These are phyloP conservation scores for Opisthocomus hoazin DNA, from an alignment of 2,113 vertebrate genomes.

Conservation along the genomic window DNA sequence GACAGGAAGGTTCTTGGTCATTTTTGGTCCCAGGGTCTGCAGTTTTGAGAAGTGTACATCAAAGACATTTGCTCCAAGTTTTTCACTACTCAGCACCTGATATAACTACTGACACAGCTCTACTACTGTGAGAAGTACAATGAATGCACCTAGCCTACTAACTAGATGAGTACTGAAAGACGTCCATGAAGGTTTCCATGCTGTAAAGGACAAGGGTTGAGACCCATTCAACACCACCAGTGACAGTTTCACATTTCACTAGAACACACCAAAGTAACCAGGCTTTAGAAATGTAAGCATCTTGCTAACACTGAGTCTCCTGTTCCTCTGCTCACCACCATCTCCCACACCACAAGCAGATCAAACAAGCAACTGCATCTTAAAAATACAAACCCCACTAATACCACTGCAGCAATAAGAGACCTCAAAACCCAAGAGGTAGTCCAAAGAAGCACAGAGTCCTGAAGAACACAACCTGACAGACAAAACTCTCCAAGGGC, in stretches of 20 bases:
- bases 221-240: slow-evolving; percentile 42
- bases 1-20: neutral
- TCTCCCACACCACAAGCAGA: neutral
- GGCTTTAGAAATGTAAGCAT: slow-evolving; percentile 41
- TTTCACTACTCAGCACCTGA: slow-evolving; percentile 23
- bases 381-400: slow-evolving; percentile 4
- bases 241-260: slow-evolving; percentile 7
- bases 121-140: neutral
- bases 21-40: slow-evolving; percentile 39
- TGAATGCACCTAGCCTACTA: neutral
- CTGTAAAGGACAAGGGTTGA: slow-evolving; percentile 28
- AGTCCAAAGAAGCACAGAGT: slow-evolving; percentile 50
- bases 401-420: slow-evolving; percentile 12
- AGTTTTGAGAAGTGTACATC: slow-evolving; percentile 54
- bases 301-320: slow-evolving; percentile 35
- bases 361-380: slow-evolving; percentile 4
- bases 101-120: neutral
- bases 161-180: slow-evolving; percentile 31
- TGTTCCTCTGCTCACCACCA: neutral
- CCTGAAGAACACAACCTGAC: slow-evolving; percentile 28
- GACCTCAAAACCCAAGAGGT: slow-evolving; percentile 62
- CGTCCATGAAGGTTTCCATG: slow-evolving; percentile 12
- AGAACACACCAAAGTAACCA: slow-evolving; percentile 46
- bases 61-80: slow-evolving; percentile 7
- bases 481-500: neutral